These are phyloP conservation scores for Brachypteracias leptosomus DNA, from an alignment of 2,113 vertebrate species.

Conservation along the genomic window DNA sequence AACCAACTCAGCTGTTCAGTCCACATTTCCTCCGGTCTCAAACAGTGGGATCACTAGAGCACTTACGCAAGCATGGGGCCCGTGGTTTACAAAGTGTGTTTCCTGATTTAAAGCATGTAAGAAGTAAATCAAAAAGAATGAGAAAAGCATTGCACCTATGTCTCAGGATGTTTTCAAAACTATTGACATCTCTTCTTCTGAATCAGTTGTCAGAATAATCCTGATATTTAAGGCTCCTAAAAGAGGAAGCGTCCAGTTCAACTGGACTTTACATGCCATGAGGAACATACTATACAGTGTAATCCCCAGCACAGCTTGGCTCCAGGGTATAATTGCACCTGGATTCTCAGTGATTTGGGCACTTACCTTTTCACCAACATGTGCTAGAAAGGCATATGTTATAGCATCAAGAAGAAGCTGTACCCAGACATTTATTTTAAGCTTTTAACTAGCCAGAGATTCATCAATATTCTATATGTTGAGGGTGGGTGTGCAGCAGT, in stretches of 20 bases:
- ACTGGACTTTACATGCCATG: rapidly evolving
- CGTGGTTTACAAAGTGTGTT: background rate
- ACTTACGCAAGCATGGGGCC: background rate
- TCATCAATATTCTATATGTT: background rate
- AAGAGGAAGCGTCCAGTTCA: background rate
- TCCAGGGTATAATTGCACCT: rapidly evolving
- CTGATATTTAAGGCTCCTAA: background rate
- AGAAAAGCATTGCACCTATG: background rate
- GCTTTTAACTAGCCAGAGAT: background rate
- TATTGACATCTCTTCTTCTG: background rate
- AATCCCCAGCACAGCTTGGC: background rate
- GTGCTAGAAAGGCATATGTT: background rate
- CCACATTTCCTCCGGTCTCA: background rate
- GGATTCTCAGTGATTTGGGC: background rate
- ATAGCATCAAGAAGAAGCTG: background rate
- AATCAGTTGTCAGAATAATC: background rate
- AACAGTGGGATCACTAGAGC: background rate
- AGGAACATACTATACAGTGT: rapidly evolving
- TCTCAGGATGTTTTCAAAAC: rapidly evolving
- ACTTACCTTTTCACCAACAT: background rate
- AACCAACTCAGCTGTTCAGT: background rate
- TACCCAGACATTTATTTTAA: background rate
- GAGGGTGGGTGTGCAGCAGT: background rate
- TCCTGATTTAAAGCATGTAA: background rate
- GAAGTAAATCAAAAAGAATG: background rate